Evolutionary conservation across 2,797 vertebrate species (phyloP).

Genomic region (Momotus momota): DNA sequence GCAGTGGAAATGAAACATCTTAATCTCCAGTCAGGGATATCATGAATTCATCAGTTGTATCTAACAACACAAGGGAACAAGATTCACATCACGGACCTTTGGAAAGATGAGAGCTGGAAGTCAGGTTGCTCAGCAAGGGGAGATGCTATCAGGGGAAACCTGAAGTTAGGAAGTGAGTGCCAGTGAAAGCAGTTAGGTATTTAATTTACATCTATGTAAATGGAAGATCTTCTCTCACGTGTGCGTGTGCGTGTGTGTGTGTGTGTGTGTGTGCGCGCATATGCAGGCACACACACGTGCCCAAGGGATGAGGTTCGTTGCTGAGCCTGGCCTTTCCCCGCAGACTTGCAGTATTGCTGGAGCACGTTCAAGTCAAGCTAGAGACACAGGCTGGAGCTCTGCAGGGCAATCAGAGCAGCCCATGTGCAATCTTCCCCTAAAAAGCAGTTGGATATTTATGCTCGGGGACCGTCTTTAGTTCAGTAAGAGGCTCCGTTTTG

Average conservation of each 20-base stretch:
- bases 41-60: neutral
- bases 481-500: neutral
- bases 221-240: neutral
- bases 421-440: accelerated
- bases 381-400: neutral
- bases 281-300: neutral
- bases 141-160: neutral
- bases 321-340: neutral
- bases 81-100: accelerated
- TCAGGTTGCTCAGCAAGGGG: neutral
- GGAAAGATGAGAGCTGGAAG: neutral
- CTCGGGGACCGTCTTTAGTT: neutral
- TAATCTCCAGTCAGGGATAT: neutral
- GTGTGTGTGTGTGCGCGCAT: neutral
- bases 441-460: neutral
- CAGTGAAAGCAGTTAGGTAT: neutral
- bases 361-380: neutral
- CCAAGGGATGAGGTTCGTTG: neutral
- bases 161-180: neutral
- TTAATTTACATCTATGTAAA: neutral
- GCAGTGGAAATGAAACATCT: neutral
- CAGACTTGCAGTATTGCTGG: neutral
- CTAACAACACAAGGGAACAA: neutral
- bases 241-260: neutral
- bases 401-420: neutral